phyloP scores from a whole-genome alignment of 2,797 vertebrate genomes.

The Miichthys miiuy region DNA sequence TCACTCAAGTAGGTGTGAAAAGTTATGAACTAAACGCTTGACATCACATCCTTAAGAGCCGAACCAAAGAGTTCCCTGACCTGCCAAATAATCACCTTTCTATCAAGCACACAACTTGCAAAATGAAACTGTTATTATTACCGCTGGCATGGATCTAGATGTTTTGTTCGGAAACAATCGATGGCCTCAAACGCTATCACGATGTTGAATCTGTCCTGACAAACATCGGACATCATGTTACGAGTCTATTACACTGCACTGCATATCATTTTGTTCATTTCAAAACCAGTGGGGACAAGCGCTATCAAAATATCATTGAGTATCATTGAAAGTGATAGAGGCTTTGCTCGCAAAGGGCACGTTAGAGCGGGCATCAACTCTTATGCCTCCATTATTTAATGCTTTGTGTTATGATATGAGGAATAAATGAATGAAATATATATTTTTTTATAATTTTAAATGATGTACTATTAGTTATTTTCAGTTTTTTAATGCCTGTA shows the following conservation, averaged over 20 bases:
- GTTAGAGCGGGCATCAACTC: too few species aligned
- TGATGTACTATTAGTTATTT: background rate
- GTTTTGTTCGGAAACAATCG: background rate
- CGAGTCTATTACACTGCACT: background rate
- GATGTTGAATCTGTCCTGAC: constrained; percentile 6
- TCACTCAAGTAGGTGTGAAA: too few species aligned
- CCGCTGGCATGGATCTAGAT: background rate
- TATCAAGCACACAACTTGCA: background rate
- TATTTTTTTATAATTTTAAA: background rate
- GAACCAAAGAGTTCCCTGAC: background rate
- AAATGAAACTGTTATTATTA: background rate
- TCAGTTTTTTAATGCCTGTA: background rate
- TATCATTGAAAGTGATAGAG: background rate
- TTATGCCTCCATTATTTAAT: too few species aligned
- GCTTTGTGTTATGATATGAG: too few species aligned
- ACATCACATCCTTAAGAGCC: too few species aligned
- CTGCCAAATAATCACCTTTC: background rate
- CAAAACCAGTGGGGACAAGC: background rate
- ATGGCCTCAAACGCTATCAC: background rate
- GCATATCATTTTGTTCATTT: constrained; percentile 1
- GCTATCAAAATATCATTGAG: background rate
- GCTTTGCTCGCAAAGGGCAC: background rate
- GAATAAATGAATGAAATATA: too few species aligned
- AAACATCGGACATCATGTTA: background rate
- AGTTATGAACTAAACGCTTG: too few species aligned